phyloP scores from a whole-genome alignment of 2,113 vertebrate species.

The Gambusia holbrooki region DNA sequence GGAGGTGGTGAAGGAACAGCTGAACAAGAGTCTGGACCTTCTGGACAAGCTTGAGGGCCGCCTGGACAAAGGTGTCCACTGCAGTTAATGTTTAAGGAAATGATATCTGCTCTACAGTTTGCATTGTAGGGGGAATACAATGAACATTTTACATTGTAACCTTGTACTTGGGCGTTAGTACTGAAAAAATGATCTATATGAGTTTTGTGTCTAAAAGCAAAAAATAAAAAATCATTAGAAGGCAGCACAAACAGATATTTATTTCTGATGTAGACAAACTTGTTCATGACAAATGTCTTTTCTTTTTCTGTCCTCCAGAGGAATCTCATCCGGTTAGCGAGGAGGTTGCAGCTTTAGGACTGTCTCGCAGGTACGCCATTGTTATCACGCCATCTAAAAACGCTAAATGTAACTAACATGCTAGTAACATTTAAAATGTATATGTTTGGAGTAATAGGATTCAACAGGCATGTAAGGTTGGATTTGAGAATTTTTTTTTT shows the following conservation, averaged over 20 bases:
- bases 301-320: slow-evolving; percentile 75
- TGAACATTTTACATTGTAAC: neutral
- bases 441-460: neutral
- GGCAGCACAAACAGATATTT: slow-evolving; percentile 4
- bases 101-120: neutral
- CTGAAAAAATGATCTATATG: neutral
- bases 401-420: neutral
- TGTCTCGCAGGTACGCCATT: slow-evolving; percentile 81
- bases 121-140: neutral
- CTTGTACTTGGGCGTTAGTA: neutral
- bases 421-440: neutral
- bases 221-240: neutral
- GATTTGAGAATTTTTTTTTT: neutral
- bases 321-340: slow-evolving; percentile 76
- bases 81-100: neutral
- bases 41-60: slow-evolving; percentile 84
- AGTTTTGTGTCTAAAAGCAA: neutral
- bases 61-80: slow-evolving; percentile 80
- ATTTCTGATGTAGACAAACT: slow-evolving; percentile 30
- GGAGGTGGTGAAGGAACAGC: slow-evolving; percentile 85
- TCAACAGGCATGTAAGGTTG: neutral
- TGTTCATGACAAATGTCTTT: slow-evolving; percentile 41
- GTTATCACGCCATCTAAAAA: neutral
- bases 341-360: slow-evolving; percentile 72
- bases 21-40: slow-evolving; percentile 82